Evolutionary conservation across 2,113 vertebrate genomes (phyloP), one percentile per base, ranked within the genome.

Genomic region (Opisthocomus hoazin): DNA sequence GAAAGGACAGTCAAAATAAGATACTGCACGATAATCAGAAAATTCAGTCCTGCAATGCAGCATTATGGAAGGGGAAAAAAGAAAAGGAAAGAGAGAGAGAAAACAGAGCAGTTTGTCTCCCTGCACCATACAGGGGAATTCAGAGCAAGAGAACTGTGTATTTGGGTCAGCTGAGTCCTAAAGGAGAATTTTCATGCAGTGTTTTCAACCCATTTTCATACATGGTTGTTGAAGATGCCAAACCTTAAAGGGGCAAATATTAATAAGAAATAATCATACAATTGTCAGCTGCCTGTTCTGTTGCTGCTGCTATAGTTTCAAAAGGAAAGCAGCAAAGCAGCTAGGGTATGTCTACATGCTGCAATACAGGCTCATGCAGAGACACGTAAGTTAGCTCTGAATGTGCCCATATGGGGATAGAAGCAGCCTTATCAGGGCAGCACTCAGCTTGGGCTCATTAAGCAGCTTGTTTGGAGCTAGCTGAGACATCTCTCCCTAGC

Each of bases 101-200:
- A 78, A 96, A 70, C 84, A 88, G 87, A 96, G 75, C 91, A 64
- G 73, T 76, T 93, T 89, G 83, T 94, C 87, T 93, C 60, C 43
- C 84, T 94, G 93, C 70, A 66, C 90, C 89, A 46, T 76, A 54
- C 34, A 87, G 41, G 39, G 65, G 74, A 96, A 96, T 94, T 90
- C 71, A 94, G 93, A 95, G 86, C 92, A 90, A 75, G 57, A 92
- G 86, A 95, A 95, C 36, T 92, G 95, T 97, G 92, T 96, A 97
- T 97, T 97, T 97, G 97, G 96, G 97, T 97, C 97, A 97, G 1
- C 77, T 76, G 79, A 94, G 78, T 97, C 97, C 96, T 97, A 89
- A 93, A 97, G 96, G 90, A 96, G 86, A 97, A 95, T 94, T 94
- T 84, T 66, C 64, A 29, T 95, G 95, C 94, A 70, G 83, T 91